Conservation (phyloP, 2,888 invertebrate species). For the Mythimna impura region DNA sequence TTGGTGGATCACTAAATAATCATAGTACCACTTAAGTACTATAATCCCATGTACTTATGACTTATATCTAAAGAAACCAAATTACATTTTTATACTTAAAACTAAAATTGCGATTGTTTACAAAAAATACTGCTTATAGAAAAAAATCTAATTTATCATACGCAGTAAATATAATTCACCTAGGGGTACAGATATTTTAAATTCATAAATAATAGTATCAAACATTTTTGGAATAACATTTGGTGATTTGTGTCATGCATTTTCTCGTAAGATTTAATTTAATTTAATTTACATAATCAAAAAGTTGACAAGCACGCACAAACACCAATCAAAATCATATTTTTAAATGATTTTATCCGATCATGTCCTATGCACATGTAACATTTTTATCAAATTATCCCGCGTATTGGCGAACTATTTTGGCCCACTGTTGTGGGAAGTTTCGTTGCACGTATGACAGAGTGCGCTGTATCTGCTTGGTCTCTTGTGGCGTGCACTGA, state of each 20-base stretch:
- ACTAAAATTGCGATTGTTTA: conserved; percentile 18
- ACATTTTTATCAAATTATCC: conserved; percentile 78
- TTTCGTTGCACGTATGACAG: conserved; percentile 93
- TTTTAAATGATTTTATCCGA: conserved; percentile 43
- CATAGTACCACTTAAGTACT: conserved; percentile 33
- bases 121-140: not conserved
- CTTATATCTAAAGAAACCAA: conserved; percentile 14
- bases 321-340: conserved; percentile 45
- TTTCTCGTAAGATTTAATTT: conserved; percentile 15
- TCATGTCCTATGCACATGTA: conserved; percentile 35
- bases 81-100: conserved; percentile 8
- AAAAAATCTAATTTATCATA: not conserved
- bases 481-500: conserved; percentile 93
- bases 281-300: conserved; percentile 5
- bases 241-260: conserved; percentile 39
- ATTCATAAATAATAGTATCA: conserved; percentile 41
- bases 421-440: conserved; percentile 94
- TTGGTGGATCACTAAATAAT: conserved; percentile 49
- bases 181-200: not conserved
- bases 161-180: conserved; percentile 1
- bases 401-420: conserved; percentile 93
- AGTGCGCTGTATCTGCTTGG: conserved; percentile 93
- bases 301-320: conserved; percentile 33
- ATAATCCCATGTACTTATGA: conserved; percentile 11
- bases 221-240: conserved; percentile 41